phyloP scores from a whole-genome alignment of 2,113 vertebrate species.

The Psilopsiagon aurifrons region DNA sequence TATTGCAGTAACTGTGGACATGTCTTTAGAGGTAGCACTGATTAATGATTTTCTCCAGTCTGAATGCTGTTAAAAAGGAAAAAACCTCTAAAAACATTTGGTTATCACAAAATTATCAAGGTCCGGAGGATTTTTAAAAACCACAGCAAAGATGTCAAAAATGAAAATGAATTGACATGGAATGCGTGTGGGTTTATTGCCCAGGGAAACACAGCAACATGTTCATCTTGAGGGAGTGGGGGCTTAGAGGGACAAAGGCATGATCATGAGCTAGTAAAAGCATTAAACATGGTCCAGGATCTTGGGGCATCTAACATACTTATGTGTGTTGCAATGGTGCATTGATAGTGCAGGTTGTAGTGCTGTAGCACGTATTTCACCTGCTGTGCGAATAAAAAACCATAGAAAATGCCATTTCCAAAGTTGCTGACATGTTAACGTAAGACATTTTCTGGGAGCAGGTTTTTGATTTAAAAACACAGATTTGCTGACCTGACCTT shows the following conservation, averaged over 20 bases:
- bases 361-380: background rate
- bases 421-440: background rate
- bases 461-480: background rate
- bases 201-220: background rate
- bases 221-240: background rate
- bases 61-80: background rate
- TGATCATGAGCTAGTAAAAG: background rate
- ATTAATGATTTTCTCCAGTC: background rate
- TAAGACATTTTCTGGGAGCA: background rate
- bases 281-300: background rate
- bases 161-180: background rate
- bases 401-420: background rate
- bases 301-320: background rate
- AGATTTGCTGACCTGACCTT: background rate
- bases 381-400: background rate
- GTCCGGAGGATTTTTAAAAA: background rate
- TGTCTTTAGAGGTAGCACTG: background rate
- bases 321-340: background rate
- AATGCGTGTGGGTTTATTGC: accelerated
- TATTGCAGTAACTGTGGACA: background rate
- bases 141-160: background rate
- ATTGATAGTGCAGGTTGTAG: background rate
- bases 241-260: background rate
- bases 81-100: background rate
- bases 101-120: background rate